phyloP scores from a whole-genome alignment of 1,140 invertebrate genomes.

The Leptopilina boulardi region DNA sequence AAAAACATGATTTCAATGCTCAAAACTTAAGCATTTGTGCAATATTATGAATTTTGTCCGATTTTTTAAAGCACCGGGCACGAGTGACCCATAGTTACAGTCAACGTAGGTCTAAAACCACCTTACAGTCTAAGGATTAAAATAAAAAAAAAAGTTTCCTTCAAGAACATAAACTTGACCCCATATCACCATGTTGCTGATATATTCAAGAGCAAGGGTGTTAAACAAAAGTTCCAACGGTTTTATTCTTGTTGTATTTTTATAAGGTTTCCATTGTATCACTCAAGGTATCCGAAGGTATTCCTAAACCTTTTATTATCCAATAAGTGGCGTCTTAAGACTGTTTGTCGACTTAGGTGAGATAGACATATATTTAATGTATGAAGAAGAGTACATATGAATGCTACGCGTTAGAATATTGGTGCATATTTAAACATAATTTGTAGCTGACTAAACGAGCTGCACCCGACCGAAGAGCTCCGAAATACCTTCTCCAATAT shows the following conservation, averaged over 20 bases:
- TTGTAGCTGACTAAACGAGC: slow-evolving; percentile 56
- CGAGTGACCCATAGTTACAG: too few species aligned
- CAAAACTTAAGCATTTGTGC: too few species aligned
- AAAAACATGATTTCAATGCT: too few species aligned
- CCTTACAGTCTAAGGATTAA: too few species aligned
- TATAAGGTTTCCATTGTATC: slow-evolving; percentile 58
- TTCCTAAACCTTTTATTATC: slow-evolving; percentile 72
- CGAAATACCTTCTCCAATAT: slow-evolving; percentile 45
- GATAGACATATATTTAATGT: slow-evolving; percentile 54
- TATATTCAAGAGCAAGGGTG: slow-evolving; percentile 48
- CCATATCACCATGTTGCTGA: slow-evolving; percentile 48
- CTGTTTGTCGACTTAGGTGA: slow-evolving; percentile 70
- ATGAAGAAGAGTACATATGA: slow-evolving; percentile 64
- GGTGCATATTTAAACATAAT: slow-evolving; percentile 67
- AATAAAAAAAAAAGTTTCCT: not conserved
- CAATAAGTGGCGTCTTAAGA: slow-evolving; percentile 71
- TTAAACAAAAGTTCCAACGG: slow-evolving; percentile 56
- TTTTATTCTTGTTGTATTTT: slow-evolving; percentile 60
- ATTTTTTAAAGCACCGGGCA: too few species aligned
- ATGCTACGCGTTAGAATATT: slow-evolving; percentile 43
- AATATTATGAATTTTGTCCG: too few species aligned
- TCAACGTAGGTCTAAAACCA: too few species aligned
- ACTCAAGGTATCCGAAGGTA: slow-evolving; percentile 71
- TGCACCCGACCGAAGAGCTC: slow-evolving; percentile 64
- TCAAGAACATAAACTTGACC: slow-evolving; percentile 47